phyloP scores from a whole-genome alignment of 2,113 vertebrate genomes.

The Callaeas wilsoni region DNA sequence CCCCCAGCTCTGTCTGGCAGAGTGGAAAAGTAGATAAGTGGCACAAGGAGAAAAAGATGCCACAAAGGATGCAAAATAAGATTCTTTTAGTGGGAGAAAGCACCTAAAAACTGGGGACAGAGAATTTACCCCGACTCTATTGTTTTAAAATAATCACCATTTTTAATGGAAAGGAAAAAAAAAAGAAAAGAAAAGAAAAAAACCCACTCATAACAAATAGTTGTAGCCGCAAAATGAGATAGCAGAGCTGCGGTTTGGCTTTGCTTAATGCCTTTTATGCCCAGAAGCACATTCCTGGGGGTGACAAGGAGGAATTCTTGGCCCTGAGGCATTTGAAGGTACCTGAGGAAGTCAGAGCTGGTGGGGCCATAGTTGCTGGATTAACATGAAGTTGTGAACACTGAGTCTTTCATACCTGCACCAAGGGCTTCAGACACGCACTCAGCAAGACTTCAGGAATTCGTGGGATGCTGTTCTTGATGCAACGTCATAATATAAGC shows the following conservation, averaged over 20 bases:
- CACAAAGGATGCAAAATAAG: neutral
- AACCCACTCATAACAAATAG: neutral
- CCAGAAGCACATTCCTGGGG: neutral
- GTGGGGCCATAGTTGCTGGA: neutral
- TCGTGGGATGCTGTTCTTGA: neutral
- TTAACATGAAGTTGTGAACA: neutral
- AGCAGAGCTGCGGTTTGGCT: constrained; percentile 22
- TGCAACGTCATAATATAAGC: accelerated
- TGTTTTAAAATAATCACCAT: neutral
- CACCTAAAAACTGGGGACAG: neutral
- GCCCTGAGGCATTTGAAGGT: neutral
- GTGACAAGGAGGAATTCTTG: neutral
- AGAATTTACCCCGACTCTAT: neutral
- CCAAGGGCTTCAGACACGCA: accelerated
- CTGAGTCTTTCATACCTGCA: neutral
- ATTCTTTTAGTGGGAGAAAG: neutral
- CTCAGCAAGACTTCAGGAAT: neutral
- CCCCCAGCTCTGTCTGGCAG: neutral
- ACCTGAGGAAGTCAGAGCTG: neutral
- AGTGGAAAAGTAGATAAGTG: neutral
- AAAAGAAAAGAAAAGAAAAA: neutral
- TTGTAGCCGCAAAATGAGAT: neutral
- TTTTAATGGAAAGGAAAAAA: neutral
- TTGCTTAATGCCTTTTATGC: neutral
- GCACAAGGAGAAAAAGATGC: neutral